phyloP scores from a whole-genome alignment of 2,113 vertebrate species.

The Vimba vimba region DNA sequence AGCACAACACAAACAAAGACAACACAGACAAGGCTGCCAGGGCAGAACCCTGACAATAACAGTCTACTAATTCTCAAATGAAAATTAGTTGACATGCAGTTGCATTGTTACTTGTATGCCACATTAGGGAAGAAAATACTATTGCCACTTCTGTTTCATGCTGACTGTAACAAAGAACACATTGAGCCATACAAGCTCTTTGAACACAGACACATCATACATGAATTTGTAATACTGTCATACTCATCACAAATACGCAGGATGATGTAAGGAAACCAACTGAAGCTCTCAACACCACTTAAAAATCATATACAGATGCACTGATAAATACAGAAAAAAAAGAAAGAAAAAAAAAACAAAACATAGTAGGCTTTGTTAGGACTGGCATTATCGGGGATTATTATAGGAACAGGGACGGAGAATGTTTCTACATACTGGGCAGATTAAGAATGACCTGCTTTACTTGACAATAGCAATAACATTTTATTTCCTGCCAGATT shows the following conservation, averaged over 20 bases:
- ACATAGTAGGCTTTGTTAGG: background rate
- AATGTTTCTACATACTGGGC: conserved; percentile 3
- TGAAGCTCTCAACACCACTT: conserved; percentile 11
- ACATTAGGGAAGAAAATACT: too few relatives aligned
- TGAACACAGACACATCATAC: background rate
- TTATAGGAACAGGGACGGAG: background rate
- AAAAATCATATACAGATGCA: background rate
- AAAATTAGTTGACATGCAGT: too few relatives aligned
- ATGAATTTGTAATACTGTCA: background rate
- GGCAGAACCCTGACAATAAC: too few relatives aligned
- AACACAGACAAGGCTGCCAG: too few relatives aligned
- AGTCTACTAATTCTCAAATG: too few relatives aligned
- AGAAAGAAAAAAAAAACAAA: too few relatives aligned
- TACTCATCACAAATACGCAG: background rate
- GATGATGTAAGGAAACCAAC: background rate
- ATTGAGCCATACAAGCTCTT: background rate
- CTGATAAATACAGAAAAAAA: background rate
- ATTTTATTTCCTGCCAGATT: conserved; percentile 34
- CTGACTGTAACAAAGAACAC: background rate
- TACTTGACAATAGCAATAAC: conserved; percentile 40
- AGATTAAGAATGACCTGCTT: conserved; percentile 42
- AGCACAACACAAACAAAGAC: too few relatives aligned
- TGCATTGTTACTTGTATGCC: too few relatives aligned
- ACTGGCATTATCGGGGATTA: conserved; percentile 24
- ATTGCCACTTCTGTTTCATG: too few relatives aligned